phyloP scores from a whole-genome alignment of 2,797 vertebrate genomes.

The Poecilia velifera region DNA sequence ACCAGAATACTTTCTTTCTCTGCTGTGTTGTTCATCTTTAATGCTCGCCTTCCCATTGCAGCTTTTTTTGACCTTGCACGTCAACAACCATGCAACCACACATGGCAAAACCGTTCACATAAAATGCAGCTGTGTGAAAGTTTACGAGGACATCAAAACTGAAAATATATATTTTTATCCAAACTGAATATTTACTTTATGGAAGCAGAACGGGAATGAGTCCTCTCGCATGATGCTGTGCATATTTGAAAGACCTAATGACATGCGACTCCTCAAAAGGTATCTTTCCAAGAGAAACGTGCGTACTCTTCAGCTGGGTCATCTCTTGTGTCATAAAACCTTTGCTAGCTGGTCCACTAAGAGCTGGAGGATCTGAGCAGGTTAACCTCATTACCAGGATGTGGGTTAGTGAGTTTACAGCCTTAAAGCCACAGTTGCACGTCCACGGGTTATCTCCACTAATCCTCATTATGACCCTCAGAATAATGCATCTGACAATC shows the following conservation, averaged over 20 bases:
- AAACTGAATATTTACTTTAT: neutral
- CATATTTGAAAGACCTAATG: neutral
- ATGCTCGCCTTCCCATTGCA: neutral
- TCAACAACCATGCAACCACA: neutral
- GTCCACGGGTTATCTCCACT: conserved; percentile 67
- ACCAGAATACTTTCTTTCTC: neutral
- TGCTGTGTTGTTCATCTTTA: neutral
- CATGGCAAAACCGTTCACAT: neutral
- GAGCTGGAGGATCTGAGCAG: conserved; percentile 28
- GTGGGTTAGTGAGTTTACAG: conserved; percentile 66
- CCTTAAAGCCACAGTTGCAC: conserved; percentile 50
- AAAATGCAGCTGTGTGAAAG: neutral
- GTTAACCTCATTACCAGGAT: conserved; percentile 72
- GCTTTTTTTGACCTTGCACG: neutral
- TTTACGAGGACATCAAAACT: neutral
- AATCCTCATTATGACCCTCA: conserved; percentile 71
- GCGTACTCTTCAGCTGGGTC: neutral
- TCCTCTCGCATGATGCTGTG: neutral
- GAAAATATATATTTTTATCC: neutral
- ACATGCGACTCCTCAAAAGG: neutral
- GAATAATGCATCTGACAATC: conserved; percentile 66
- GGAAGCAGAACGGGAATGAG: neutral
- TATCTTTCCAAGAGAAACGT: neutral
- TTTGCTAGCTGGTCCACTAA: conserved; percentile 31
- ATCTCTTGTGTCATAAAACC: neutral